Evolutionary conservation across 2,888 invertebrate genomes (phyloP).

Genomic region (Morpho deidamia): DNA sequence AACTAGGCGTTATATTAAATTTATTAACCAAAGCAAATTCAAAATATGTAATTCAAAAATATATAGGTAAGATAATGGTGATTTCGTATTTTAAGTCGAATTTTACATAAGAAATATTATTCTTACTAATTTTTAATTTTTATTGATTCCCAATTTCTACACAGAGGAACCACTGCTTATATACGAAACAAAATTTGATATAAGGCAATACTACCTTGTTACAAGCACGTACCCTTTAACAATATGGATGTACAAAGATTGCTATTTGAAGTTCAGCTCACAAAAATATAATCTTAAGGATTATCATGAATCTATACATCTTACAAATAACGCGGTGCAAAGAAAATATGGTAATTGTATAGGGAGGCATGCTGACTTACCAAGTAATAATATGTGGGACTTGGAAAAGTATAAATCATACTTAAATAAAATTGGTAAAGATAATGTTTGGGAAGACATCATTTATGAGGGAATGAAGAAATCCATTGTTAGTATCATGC

Average conservation of each 20-base stretch:
- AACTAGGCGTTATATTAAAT: slow-evolving; percentile 84
- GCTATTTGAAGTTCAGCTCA: slow-evolving; percentile 92
- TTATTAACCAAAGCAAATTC: slow-evolving; percentile 76
- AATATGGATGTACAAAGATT: slow-evolving; percentile 92
- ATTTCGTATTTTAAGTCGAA: not conserved
- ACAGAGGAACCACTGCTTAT: slow-evolving; percentile 89
- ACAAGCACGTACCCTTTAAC: slow-evolving; percentile 87
- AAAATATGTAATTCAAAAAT: slow-evolving; percentile 92
- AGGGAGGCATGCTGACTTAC: slow-evolving; percentile 80
- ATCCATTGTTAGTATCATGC: slow-evolving; percentile 87
- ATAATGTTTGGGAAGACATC: slow-evolving; percentile 82
- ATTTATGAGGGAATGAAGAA: slow-evolving; percentile 93
- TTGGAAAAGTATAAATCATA: slow-evolving; percentile 83
- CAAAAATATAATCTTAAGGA: slow-evolving; percentile 87
- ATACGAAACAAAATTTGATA: slow-evolving; percentile 93
- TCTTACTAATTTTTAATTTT: not conserved
- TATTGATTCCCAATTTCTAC: slow-evolving; percentile 2
- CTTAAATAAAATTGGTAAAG: slow-evolving; percentile 73
- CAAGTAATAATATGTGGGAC: slow-evolving; percentile 91
- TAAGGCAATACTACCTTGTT: slow-evolving; percentile 92
- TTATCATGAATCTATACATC: slow-evolving; percentile 90
- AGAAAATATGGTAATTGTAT: slow-evolving; percentile 80
- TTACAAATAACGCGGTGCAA: slow-evolving; percentile 93
- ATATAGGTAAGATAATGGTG: slow-evolving; percentile 82
- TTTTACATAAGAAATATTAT: not conserved